Percentiles rank a stretch among this genome's conserved stretches.
These are phyloP conservation scores for Poecilia gillii DNA, from an alignment of 2,797 vertebrate species.

Conservation along the genomic window DNA sequence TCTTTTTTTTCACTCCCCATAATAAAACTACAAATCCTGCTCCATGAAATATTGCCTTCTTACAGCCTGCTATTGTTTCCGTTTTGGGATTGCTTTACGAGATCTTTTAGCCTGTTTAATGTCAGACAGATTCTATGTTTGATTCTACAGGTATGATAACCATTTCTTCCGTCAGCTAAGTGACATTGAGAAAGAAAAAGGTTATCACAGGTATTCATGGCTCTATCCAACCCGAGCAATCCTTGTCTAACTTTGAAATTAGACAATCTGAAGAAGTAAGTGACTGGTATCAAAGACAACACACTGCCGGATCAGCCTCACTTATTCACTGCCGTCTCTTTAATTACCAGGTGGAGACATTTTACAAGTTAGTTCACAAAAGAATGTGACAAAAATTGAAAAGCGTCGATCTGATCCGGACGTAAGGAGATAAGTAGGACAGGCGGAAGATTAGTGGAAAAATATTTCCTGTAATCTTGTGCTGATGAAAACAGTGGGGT, in stretches of 20 bases:
- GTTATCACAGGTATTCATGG: background rate
- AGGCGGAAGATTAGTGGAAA: constrained; percentile 4
- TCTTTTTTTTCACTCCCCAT: background rate
- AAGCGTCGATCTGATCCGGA: constrained; percentile 21
- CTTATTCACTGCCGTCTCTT: constrained; percentile 29
- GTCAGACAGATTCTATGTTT: background rate
- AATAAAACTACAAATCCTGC: background rate
- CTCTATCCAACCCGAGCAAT: background rate
- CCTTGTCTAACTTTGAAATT: background rate
- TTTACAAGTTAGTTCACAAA: background rate
- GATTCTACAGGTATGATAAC: background rate
- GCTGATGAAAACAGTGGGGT: background rate
- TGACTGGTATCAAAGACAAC: constrained; percentile 45
- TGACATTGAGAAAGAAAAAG: background rate
- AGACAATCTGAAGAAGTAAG: background rate
- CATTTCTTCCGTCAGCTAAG: background rate
- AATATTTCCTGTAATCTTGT: constrained; percentile 13
- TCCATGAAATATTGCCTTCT: background rate
- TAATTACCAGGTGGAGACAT: constrained; percentile 15
- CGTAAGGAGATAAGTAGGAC: constrained; percentile 8
- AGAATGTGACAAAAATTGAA: constrained; percentile 23
- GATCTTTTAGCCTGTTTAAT: background rate
- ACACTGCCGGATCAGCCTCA: constrained; percentile 29
- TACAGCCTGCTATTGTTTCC: background rate
- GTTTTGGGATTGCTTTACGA: background rate